Evolutionary conservation across 1,140 invertebrate species (phyloP).

Genomic region (Drosophila carrolli): DNA sequence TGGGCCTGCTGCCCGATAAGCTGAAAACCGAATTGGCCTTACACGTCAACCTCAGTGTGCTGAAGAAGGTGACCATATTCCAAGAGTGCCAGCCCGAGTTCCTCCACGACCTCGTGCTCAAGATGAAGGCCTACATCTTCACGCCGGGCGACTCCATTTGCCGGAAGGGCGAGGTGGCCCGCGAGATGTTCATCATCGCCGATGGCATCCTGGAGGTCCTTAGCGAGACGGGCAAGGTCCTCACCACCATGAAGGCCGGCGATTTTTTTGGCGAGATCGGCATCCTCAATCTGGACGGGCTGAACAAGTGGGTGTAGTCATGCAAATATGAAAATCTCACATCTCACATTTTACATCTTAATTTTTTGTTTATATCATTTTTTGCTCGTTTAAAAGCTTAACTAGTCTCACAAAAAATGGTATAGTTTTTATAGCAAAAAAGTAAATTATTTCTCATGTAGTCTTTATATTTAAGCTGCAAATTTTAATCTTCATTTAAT

Average conservation of each 20-base stretch:
- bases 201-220: constrained; percentile 98
- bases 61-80: constrained; percentile 93
- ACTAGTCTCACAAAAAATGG: no score
- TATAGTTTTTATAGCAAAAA: no score
- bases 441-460: no score
- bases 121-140: constrained; percentile 99
- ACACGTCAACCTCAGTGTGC: constrained; percentile 97
- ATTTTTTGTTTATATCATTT: no score
- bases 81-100: constrained; percentile 99
- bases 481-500: no score
- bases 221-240: constrained; percentile 95
- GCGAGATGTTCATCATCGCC: constrained; percentile 99
- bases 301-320: constrained; percentile 92
- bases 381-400: no score
- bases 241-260: constrained; percentile 98
- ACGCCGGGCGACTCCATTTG: constrained; percentile 98
- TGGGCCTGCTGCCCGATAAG: constrained; percentile 97
- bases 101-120: constrained; percentile 97
- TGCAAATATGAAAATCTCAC: no score
- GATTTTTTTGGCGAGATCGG: constrained; percentile 99
- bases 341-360: no score
- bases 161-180: constrained; percentile 95
- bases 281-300: constrained; percentile 96
- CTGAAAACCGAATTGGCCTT: constrained; percentile 98
- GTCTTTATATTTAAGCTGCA: no score